Base-by-base conservation (phyloP, 2,888 invertebrate species). In the Cyrtodaria siliqua region DNA sequence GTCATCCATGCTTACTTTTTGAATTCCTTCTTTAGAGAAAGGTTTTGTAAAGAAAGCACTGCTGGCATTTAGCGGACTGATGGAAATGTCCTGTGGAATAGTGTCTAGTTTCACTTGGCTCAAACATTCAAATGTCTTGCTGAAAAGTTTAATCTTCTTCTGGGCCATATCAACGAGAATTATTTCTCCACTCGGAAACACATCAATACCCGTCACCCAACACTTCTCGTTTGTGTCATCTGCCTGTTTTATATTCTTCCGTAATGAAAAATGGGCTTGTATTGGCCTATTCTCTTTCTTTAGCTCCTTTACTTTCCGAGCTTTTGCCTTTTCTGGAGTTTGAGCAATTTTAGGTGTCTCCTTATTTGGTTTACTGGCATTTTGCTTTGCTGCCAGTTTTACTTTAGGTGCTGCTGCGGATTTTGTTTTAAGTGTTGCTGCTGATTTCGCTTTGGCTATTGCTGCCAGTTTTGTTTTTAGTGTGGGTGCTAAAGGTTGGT, bases 151-250 rank as follows among this genome's bases (percentile, higher is more conserved):
- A 9, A 80, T 72, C 47, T 80, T 80, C 33, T 70, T 70, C 42
- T 80, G 76, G 0, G 67, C 66, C 70, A 80, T 80, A 52, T 80
- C 80, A 24, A 74, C 73, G 55, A 80, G 61, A 23, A 80, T 60
- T 0, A 77, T 60, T 49, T 80, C 75, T 44, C 74, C 76, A 56
- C 73, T 80, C 9, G 73, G 76, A 50, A 77, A 80, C 3, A 72
- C 73, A 60, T 68, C 60, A 20, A 80, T 80, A n/a, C 80, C 80
- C 12, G 80, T 80, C 23, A 80, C 63, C 80, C 80, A 80, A 38
- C 73, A 76, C 8, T 50, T 61, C 24, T 47, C 40, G 4, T 71
- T 67, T 24, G 72, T 60, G 50, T 80, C 80, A 59, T 73, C 73
- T 12, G 50, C 52, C 20, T 57, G 42, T 59, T 67, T 56, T 26